A percentile compares a stretch with the other conserved stretches of the same genome.
These are phyloP conservation scores for Sebastiscus albofasciatus DNA, from an alignment of 2,797 vertebrate genomes.

Conservation along the genomic window DNA sequence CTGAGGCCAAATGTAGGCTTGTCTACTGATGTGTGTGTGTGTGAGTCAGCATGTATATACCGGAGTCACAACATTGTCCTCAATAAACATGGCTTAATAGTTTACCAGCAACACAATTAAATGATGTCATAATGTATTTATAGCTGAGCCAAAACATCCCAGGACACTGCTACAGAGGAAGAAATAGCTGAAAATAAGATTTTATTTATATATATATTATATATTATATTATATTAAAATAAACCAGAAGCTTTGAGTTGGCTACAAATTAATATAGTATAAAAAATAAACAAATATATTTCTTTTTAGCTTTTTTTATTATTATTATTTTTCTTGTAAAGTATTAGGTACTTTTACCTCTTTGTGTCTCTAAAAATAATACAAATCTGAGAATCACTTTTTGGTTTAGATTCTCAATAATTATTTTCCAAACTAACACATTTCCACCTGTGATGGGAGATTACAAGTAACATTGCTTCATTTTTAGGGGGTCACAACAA, in stretches of 20 bases:
- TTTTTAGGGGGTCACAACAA: background rate
- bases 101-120: background rate
- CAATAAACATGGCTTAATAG: background rate
- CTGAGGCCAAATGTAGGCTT: background rate
- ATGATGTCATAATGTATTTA: background rate
- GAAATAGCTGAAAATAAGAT: fast-evolving
- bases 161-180: background rate
- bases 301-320: too few species aligned
- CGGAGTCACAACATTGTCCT: too few species aligned
- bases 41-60: fast-evolving
- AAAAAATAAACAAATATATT: background rate
- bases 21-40: background rate
- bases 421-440: background rate
- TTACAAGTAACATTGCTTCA: background rate
- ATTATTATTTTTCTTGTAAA: background rate
- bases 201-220: too few species aligned
- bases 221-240: background rate
- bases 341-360: background rate
- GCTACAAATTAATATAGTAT: background rate
- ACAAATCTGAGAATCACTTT: background rate
- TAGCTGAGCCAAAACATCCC: background rate
- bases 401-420: background rate
- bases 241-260: background rate
- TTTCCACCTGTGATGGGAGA: background rate
- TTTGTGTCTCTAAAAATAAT: background rate